phyloP scores from a whole-genome alignment of 2,888 invertebrate species.

The Drosophila nr. perissopoda region DNA sequence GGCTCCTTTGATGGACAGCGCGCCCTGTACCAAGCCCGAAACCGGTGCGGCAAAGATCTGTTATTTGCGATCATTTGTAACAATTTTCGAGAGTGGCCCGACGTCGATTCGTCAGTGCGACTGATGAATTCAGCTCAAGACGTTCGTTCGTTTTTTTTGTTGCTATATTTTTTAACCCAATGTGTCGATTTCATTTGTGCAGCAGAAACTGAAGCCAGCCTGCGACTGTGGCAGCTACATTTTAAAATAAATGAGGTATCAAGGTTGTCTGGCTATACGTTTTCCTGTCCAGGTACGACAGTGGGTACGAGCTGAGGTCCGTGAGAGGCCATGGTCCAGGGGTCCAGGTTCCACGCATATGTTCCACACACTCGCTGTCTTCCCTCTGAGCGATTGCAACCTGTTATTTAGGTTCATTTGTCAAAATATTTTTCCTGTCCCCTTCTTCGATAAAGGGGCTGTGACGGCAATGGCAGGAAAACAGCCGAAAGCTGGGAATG shows the following conservation, averaged over 20 bases:
- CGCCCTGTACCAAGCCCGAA: constrained; percentile 44
- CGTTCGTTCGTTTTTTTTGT: constrained; percentile 29
- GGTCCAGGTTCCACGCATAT: constrained; percentile 59
- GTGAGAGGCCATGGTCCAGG: constrained; percentile 29
- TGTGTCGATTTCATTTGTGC: constrained; percentile 81
- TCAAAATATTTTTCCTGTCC: constrained; percentile 84
- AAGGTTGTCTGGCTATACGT: constrained; percentile 82
- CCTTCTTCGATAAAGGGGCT: constrained; percentile 66
- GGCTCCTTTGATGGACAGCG: constrained; percentile 81
- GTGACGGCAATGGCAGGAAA: constrained; percentile 41
- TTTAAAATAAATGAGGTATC: constrained; percentile 85
- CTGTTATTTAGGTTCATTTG: constrained; percentile 86
- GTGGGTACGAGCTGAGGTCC: constrained; percentile 7
- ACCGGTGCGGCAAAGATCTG: constrained; percentile 82
- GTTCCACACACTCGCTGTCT: constrained; percentile 30
- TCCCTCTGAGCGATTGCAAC: constrained; percentile 82
- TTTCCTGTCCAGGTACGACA: constrained; percentile 68
- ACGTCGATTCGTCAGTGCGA: constrained; percentile 65
- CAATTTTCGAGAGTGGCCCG: constrained; percentile 78
- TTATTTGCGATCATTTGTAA: constrained; percentile 86
- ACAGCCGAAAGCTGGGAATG: constrained; percentile 53
- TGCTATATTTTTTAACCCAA: constrained; percentile 49
- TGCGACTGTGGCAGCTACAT: constrained; percentile 57
- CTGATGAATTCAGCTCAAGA: constrained; percentile 55
- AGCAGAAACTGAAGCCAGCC: constrained; percentile 45